Evolutionary conservation across 1,140 invertebrate genomes (phyloP).

Genomic region (Aleiodes sp.): DNA sequence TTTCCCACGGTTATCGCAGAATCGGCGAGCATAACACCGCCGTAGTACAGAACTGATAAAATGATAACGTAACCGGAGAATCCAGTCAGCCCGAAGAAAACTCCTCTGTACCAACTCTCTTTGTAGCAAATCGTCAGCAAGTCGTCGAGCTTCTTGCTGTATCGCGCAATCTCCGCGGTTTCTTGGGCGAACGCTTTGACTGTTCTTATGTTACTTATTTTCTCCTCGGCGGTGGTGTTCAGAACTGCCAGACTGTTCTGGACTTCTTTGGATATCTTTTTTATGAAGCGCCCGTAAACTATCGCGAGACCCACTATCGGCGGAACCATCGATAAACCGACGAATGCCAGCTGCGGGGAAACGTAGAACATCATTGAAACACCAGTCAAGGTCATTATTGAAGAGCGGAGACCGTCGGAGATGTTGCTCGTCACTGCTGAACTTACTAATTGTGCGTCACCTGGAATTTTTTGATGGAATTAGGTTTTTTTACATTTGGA

Average conservation of each 20-base stretch:
- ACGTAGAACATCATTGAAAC: constrained; percentile 96
- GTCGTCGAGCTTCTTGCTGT: constrained; percentile 75
- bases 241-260: constrained; percentile 85
- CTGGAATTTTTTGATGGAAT: constrained; percentile 63
- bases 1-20: constrained; percentile 87
- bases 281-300: constrained; percentile 89
- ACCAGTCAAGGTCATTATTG: constrained; percentile 85
- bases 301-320: constrained; percentile 86
- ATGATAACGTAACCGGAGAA: constrained; percentile 93
- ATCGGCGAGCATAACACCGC: constrained; percentile 86
- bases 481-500: no score
- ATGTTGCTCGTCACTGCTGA: constrained; percentile 92
- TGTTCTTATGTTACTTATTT: constrained; percentile 92
- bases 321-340: constrained; percentile 88
- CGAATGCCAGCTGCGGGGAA: constrained; percentile 85
- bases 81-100: constrained; percentile 94
- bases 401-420: constrained; percentile 89
- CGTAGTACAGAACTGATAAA: constrained; percentile 92
- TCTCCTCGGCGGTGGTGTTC: constrained; percentile 91
- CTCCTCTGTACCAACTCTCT: constrained; percentile 85
- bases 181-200: constrained; percentile 94
- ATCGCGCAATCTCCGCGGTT: constrained; percentile 76
- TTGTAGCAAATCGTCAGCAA: constrained; percentile 85
- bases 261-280: constrained; percentile 84
- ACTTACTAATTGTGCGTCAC: constrained; percentile 93